Evolutionary conservation across 2,113 vertebrate species (phyloP).

Genomic region (Donacobius atricapilla): DNA sequence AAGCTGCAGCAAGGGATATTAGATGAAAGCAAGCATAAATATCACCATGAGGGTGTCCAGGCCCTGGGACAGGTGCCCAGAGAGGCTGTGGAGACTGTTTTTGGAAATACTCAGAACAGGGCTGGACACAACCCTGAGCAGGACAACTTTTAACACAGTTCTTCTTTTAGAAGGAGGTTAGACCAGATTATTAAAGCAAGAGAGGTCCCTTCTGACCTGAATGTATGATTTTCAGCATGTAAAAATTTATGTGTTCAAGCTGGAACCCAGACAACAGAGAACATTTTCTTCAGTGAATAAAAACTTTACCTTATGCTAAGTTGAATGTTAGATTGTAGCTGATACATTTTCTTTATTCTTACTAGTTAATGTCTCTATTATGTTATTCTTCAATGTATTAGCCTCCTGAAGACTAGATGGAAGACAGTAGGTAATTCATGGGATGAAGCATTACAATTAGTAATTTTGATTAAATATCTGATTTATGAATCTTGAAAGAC

Average conservation of each 20-base stretch:
- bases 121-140: background rate
- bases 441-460: background rate
- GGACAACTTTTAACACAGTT: background rate
- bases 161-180: background rate
- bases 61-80: background rate
- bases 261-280: background rate
- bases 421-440: background rate
- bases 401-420: background rate
- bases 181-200: background rate
- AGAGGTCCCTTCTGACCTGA: background rate
- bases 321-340: background rate
- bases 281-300: background rate
- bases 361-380: background rate
- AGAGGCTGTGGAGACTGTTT: background rate
- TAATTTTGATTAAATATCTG: background rate
- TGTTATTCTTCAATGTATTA: background rate
- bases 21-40: conserved; percentile 8
- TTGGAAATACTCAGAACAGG: background rate
- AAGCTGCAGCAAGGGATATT: background rate
- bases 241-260: background rate
- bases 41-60: background rate
- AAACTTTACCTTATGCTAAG: background rate
- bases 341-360: background rate
- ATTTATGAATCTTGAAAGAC: background rate
- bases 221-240: background rate